Evolutionary conservation across 1,140 invertebrate genomes (phyloP), one percentile per base, ranked within the genome.

Genomic region (Euwallacea fornicatus): DNA sequence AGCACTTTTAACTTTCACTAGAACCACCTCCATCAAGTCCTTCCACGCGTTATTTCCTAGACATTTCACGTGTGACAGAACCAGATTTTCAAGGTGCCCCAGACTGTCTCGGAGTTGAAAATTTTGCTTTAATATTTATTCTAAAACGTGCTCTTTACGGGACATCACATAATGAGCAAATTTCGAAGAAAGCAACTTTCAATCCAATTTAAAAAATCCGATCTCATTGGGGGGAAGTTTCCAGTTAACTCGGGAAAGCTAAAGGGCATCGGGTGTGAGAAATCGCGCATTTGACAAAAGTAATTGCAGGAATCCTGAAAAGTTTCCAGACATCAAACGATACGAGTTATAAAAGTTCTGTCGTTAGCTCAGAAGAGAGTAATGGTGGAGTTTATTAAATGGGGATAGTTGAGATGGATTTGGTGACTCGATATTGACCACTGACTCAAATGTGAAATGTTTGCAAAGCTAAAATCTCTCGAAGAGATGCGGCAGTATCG

Each of bases 271-370:
- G 61, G 44, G 46, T 63, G 61, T 63, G 61, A 63, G 41, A 63
- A 63, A 63, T 63, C 42, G 44, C 42, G 61, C 43, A 63, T 63
- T 63, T 63, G 43, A n/a, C 42, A 63, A 63, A 50, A 63, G 42
- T 63, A 50, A 63, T 63, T 63, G 61, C 15, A 50, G 15, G 44
- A 63, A 16, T 47, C 44, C 44, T 50, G 15, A 46, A 50, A 63
- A 63, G n/a, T 63, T 63, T 50, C 21, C 61, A 63, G 44, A 47
- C 46, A 63, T 63, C 21, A 47, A 47, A 63, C 21, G 21, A 63
- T 46, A 11, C 41, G 21, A 42, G 33, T 61, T 61, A 61, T n/a
- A 61, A 61, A 42, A 42, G 9, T 61, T 61, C 59, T 43, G 33
- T 43, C 59, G 6, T 43, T 42, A n/a, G 59, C 9, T 61, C 21